Base-by-base conservation (phyloP, 2,113 vertebrate genomes). In the Gobio gobio region DNA sequence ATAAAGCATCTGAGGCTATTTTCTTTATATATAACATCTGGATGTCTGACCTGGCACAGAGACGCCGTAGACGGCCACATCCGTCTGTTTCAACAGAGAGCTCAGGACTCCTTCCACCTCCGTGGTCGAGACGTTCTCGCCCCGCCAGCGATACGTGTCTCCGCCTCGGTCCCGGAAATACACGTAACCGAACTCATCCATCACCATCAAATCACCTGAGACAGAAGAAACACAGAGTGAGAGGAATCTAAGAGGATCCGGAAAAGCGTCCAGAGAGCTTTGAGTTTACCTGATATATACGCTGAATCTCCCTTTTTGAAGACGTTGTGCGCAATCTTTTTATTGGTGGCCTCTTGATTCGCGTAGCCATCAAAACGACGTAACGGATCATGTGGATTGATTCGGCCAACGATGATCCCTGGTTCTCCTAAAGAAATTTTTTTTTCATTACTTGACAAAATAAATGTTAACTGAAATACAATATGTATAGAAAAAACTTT, bases 111-210 rank as follows among this genome's bases (percentile, higher is more conserved):
- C 95, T 51, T 97, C 97, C 89, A 97, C 96, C 89, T 97, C 97
- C 0, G 95, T 95, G 84, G 96, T 96, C 10, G 96, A 97, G 14
- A 97, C 96, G 0, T 97, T 97, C 90, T 97, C 97, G 0, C 97
- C 97, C 2, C 95, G 92, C 97, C 97, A 97, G 7, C 96, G 96
- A 88, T 96, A 97, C 0, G 97, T 97, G 91, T 97, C 97, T 0
- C 97, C 97, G 0, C 95, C 92, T 1, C 97, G 95, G 61, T 97
- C 97, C 12, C 72, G 93, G 90, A 97, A 97, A 86, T 96, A 97
- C 91, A 97, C 95, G 92, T 97, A 97, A 20, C 97, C 97, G 0
- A 96, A 94, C 1, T 97, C 96, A 0, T 97, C 97, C 97, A 97
- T 97, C 87, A 97, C 95, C 91, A 97, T 82, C 49, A 97, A 86